Base-by-base conservation (phyloP, 2,888 invertebrate species). In the Liopterus haemorrhoidalis region DNA sequence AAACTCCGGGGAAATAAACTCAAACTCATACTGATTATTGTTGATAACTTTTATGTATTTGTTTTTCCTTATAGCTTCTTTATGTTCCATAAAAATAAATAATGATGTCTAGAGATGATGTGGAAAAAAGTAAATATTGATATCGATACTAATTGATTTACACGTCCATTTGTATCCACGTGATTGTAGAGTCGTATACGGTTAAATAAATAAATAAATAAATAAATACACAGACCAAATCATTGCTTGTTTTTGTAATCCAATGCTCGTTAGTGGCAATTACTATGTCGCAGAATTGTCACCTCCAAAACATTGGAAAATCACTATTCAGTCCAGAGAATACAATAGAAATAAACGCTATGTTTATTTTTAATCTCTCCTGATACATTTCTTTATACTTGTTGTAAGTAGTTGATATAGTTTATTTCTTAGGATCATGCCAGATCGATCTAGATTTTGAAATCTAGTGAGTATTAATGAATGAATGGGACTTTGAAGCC, bases 241-340 rank as follows among this genome's bases (percentile, higher is more conserved):
- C 12, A 25, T 2, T 12, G n/a, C n/a, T n/a, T n/a, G n/a, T n/a
- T n/a, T n/a, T n/a, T n/a, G n/a, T 27, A 12, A 28, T 31, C 43
- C 43, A 44, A 44, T 44, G 51, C 52, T 52, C 54, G 52, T 54
- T 55, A 55, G 51, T 55, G 52, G 32, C 38, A 41, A 43, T 28
- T 28, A 25, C 30, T 48, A 6, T 30, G 31, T 21, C 5, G 46
- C 51, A 41, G 46, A 49, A 39, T 40, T 31, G 44, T 46, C 49
- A 52, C 49, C 53, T 54, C 54, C 53, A 53, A 53, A 54, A 49
- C 52, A 54, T 53, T 54, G 54, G 54, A 5, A 54, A 45, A 55
- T 39, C 28, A 53, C 27, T 25, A 19, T 28, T 31, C 15, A 21
- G n/a, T 37, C n/a, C 19, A 4, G 11, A 18, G 19, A 32, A 25